These are phyloP conservation scores for Corythornis vintsioides DNA, from an alignment of 2,113 vertebrate genomes.

Conservation along the genomic window DNA sequence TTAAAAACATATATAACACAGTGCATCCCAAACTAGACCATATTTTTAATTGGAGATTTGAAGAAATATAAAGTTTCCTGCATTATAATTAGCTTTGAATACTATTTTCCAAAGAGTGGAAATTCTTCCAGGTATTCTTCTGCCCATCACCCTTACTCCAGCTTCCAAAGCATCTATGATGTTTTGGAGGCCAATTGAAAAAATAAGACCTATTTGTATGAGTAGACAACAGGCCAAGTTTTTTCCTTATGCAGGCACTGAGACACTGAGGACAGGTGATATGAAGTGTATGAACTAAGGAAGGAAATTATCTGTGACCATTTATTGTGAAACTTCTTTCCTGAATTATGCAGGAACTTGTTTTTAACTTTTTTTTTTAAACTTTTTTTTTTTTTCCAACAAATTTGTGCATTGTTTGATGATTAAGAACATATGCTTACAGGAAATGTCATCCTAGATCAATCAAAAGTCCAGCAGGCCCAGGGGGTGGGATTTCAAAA, in stretches of 20 bases:
- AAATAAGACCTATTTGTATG: not conserved
- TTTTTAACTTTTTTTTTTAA: not conserved
- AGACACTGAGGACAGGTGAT: not conserved
- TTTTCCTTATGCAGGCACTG: not conserved
- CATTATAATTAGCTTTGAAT: not conserved
- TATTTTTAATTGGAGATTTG: not conserved
- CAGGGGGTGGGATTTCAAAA: conserved; percentile 60
- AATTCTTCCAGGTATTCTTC: not conserved
- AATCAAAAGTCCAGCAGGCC: conserved; percentile 49
- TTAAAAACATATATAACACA: not conserved
- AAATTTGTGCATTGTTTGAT: conserved; percentile 58
- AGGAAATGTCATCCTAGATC: conserved; percentile 63
- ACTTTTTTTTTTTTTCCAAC: not conserved
- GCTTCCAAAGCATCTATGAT: not conserved
- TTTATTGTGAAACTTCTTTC: conserved; percentile 5
- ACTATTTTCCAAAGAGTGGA: not conserved
- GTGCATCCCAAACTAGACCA: not conserved
- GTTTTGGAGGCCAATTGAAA: not conserved
- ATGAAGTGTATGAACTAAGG: not conserved
- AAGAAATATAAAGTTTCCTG: not conserved
- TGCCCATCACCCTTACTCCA: not conserved
- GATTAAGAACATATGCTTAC: conserved; percentile 48
- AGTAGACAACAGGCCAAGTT: not conserved
- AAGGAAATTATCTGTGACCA: not conserved
- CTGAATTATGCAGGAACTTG: not conserved